A percentile compares a stretch with the other conserved stretches of the same genome.
Evolutionary conservation across 2,113 vertebrate species (phyloP).

Genomic region (Halichoeres trimaculatus): DNA sequence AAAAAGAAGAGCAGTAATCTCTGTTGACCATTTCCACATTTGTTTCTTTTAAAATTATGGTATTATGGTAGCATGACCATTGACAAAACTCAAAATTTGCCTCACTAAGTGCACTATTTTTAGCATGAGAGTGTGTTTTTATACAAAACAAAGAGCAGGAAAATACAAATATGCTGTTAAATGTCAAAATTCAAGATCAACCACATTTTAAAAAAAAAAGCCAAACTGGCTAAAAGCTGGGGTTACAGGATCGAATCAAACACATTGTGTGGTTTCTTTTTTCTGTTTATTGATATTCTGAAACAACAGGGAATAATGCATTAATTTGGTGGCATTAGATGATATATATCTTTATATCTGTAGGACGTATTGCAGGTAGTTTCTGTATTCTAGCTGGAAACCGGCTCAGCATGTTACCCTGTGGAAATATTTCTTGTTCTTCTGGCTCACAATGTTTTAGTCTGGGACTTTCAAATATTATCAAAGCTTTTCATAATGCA

Average conservation of each 20-base stretch:
- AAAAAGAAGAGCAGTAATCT: not conserved
- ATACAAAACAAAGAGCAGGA: not conserved
- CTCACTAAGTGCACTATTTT: slow-evolving; percentile 5
- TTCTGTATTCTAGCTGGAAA: slow-evolving; percentile 9
- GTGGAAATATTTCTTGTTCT: slow-evolving; percentile 10
- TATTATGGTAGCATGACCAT: slow-evolving; percentile 3
- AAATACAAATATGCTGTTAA: slow-evolving; percentile 11
- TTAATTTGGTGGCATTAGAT: not conserved
- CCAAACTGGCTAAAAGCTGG: slow-evolving; percentile 21
- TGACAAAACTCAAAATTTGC: not conserved
- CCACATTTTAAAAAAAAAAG: no score
- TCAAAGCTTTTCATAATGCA: slow-evolving; percentile 38
- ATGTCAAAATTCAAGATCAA: not conserved
- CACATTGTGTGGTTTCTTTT: no score
- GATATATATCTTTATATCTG: slow-evolving; percentile 18
- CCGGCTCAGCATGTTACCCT: not conserved
- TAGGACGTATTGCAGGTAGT: not conserved
- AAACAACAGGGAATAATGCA: not conserved
- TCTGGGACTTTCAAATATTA: slow-evolving; percentile 34
- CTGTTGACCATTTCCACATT: not conserved
- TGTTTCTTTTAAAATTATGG: not conserved
- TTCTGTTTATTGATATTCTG: no score
- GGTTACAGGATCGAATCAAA: slow-evolving; percentile 18
- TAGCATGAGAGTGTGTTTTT: not conserved
- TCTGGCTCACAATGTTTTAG: slow-evolving; percentile 3